These are phyloP conservation scores for Crioceris asparagi DNA, from an alignment of 2,888 invertebrate genomes.

Conservation along the genomic window DNA sequence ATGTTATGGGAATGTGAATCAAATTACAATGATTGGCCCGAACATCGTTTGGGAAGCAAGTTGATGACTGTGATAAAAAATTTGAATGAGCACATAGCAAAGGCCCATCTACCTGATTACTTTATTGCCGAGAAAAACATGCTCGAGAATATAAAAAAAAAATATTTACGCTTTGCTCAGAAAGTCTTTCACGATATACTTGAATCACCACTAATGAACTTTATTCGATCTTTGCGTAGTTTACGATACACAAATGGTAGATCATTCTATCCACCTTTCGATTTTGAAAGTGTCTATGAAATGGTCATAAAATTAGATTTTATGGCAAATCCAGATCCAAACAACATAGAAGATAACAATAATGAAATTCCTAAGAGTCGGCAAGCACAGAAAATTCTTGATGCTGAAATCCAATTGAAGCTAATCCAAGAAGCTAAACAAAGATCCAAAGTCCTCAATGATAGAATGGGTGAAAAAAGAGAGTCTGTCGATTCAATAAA, in stretches of 20 bases:
- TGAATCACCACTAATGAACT: slow-evolving; percentile 61
- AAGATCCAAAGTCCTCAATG: too few species aligned
- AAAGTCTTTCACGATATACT: slow-evolving; percentile 54
- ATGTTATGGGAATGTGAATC: slow-evolving; percentile 69
- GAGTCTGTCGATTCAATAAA: slow-evolving; percentile 41
- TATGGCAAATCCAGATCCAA: too few species aligned
- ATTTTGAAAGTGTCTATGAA: slow-evolving; percentile 24
- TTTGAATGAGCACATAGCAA: slow-evolving; percentile 52
- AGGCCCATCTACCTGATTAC: slow-evolving; percentile 56
- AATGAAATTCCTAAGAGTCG: too few species aligned
- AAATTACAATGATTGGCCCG: slow-evolving; percentile 60
- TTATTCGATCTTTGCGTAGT: slow-evolving; percentile 58
- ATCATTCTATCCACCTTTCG: slow-evolving; percentile 22
- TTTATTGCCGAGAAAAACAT: slow-evolving; percentile 62
- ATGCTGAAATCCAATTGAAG: too few species aligned
- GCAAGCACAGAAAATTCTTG: too few species aligned
- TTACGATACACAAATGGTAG: slow-evolving; percentile 43
- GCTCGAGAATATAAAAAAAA: slow-evolving; percentile 57
- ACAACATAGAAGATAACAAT: too few species aligned
- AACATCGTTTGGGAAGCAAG: slow-evolving; percentile 60
- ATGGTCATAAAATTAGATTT: too few species aligned
- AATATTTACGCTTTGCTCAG: slow-evolving; percentile 52
- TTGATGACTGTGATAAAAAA: slow-evolving; percentile 50
- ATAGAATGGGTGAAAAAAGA: slow-evolving; percentile 17
- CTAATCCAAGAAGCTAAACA: too few species aligned